Conservation (phyloP, 2,888 invertebrate genomes). For the Morinoia aosen region DNA sequence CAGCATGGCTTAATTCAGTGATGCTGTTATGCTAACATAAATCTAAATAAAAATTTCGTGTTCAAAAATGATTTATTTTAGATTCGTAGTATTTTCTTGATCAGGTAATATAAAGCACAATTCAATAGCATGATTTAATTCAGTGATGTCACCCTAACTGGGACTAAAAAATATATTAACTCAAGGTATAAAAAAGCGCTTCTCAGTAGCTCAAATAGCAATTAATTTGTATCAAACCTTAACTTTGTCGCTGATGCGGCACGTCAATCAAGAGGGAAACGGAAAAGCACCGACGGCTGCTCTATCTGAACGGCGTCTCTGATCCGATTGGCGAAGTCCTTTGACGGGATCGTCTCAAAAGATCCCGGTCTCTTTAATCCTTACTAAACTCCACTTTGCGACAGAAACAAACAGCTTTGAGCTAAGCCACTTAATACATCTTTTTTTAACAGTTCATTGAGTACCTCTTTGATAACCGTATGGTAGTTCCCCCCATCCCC, state of each 20-base stretch:
- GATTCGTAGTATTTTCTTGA: not conserved
- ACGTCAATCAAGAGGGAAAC: not conserved
- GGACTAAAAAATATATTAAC: not conserved
- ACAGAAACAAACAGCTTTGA: conserved; percentile 31
- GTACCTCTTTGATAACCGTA: not conserved
- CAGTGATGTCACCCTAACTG: not conserved
- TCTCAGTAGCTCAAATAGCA: not conserved
- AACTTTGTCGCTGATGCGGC: not conserved
- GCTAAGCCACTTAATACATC: not conserved
- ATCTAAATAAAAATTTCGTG: no score
- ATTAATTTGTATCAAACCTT: not conserved
- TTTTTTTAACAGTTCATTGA: not conserved
- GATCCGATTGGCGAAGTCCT: not conserved
- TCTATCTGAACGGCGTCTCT: conserved; percentile 19
- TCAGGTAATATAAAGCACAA: not conserved
- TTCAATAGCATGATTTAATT: not conserved
- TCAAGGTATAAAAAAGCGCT: not conserved
- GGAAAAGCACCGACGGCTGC: not conserved
- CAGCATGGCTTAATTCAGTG: no score
- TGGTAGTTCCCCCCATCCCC: not conserved
- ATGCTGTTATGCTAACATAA: no score
- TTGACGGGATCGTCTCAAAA: conserved; percentile 25
- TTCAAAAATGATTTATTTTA: no score
- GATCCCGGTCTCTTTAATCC: not conserved
- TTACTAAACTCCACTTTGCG: not conserved